Percentiles rank a stretch among this genome's conserved stretches.
Conservation (phyloP, 2,797 vertebrate genomes). For the Sebastiscus tertius region DNA sequence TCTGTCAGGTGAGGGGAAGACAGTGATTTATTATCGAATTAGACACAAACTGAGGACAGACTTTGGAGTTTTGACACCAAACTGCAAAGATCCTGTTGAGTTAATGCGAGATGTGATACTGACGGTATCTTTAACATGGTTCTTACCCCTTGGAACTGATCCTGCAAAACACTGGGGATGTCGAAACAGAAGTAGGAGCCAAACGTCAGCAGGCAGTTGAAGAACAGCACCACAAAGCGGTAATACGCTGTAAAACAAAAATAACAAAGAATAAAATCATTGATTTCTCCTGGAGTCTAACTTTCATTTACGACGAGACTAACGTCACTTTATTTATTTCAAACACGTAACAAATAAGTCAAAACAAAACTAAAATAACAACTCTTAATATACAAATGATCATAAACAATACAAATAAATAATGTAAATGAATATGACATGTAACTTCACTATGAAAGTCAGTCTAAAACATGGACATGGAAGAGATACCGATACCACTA, state of each 20-base stretch:
- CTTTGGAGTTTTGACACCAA: not conserved
- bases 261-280: not conserved
- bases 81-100: not conserved
- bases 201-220: conserved; percentile 88
- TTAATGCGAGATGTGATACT: not conserved
- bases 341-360: no score
- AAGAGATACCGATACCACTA: not conserved
- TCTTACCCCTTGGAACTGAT: conserved; percentile 87
- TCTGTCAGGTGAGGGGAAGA: conserved; percentile 62
- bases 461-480: not conserved
- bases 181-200: conserved; percentile 89
- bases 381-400: no score
- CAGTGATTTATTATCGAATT: not conserved
- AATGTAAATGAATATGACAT: no score
- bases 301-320: not conserved
- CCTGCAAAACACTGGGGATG: conserved; percentile 87
- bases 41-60: not conserved
- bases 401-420: no score
- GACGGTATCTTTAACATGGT: no score
- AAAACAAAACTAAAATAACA: no score
- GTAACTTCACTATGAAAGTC: not conserved
- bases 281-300: not conserved
- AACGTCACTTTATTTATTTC: not conserved
- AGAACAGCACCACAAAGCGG: conserved; percentile 87
- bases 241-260: conserved; percentile 74